Conservation (phyloP, 2,797 vertebrate species). For the Apogon talboti region DNA sequence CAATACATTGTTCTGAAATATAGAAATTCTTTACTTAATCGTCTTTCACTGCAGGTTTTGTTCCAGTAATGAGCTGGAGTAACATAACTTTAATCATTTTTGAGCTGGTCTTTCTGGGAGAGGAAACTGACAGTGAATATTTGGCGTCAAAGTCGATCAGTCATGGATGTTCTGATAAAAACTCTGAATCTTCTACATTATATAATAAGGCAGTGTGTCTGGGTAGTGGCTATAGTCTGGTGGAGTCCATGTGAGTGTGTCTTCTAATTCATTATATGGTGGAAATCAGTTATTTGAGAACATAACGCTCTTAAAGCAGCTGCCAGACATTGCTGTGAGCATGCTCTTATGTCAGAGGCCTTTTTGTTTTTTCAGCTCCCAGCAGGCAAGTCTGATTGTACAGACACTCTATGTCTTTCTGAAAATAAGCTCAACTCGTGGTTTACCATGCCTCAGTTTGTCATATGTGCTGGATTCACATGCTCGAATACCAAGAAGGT, state of each 20-base stretch:
- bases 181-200: background rate
- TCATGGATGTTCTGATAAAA: slow-evolving; percentile 11
- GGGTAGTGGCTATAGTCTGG: background rate
- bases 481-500: slow-evolving; percentile 27
- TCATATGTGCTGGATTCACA: slow-evolving; percentile 55
- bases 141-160: slow-evolving; percentile 38
- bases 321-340: slow-evolving; percentile 17
- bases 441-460: slow-evolving; percentile 57
- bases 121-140: slow-evolving; percentile 11
- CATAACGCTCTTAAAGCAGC: slow-evolving; percentile 17
- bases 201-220: slow-evolving; percentile 8
- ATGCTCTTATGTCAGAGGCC: slow-evolving; percentile 21
- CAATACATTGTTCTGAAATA: slow-evolving; percentile 28
- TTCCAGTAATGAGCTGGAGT: background rate
- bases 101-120: slow-evolving; percentile 3
- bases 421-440: slow-evolving; percentile 67
- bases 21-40: slow-evolving; percentile 29
- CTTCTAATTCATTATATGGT: slow-evolving; percentile 28
- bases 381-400: slow-evolving; percentile 57
- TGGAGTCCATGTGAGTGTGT: slow-evolving; percentile 9
- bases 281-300: slow-evolving; percentile 46
- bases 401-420: slow-evolving; percentile 33
- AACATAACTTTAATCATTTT: background rate
- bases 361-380: slow-evolving; percentile 48
- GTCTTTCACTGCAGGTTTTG: background rate